Conservation (phyloP, 2,797 vertebrate species). For the Microctenopoma steveboyesi region DNA sequence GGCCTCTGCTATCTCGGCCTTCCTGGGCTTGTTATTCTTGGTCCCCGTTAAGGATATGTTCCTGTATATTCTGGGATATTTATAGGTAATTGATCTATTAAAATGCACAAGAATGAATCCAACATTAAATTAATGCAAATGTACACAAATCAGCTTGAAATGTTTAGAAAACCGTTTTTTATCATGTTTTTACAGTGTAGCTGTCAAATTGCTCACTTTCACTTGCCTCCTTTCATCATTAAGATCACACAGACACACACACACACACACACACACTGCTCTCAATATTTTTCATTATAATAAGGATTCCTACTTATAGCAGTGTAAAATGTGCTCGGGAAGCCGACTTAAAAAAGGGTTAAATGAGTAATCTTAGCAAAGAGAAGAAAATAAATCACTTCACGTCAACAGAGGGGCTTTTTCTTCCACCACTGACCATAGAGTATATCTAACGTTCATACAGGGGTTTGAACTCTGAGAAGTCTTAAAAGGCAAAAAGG, state of each 20-base stretch:
- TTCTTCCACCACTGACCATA: conserved; percentile 40
- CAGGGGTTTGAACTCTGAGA: conserved; percentile 28
- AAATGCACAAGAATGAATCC: conserved; percentile 83
- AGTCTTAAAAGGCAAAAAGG: conserved; percentile 53
- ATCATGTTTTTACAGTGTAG: conserved; percentile 76
- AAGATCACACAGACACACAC: conserved; percentile 61
- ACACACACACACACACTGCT: neutral
- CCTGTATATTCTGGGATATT: conserved; percentile 78
- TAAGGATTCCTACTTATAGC: conserved; percentile 41
- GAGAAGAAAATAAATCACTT: conserved; percentile 48
- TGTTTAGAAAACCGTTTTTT: conserved; percentile 76
- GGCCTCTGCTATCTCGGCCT: conserved; percentile 76
- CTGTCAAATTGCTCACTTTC: conserved; percentile 81
- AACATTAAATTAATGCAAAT: conserved; percentile 80
- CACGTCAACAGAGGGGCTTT: conserved; percentile 58
- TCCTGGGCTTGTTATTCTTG: conserved; percentile 83
- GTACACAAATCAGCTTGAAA: conserved; percentile 70
- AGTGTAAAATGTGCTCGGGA: conserved; percentile 49
- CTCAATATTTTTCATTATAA: conserved; percentile 62
- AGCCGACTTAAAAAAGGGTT: conserved; percentile 38
- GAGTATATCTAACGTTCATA: conserved; percentile 38
- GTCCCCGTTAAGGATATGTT: conserved; percentile 70
- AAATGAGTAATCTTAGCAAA: conserved; percentile 46
- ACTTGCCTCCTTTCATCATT: conserved; percentile 75
- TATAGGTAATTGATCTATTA: conserved; percentile 83